Evolutionary conservation across 2,888 invertebrate genomes (phyloP).

Genomic region (Drosophila yooni): DNA sequence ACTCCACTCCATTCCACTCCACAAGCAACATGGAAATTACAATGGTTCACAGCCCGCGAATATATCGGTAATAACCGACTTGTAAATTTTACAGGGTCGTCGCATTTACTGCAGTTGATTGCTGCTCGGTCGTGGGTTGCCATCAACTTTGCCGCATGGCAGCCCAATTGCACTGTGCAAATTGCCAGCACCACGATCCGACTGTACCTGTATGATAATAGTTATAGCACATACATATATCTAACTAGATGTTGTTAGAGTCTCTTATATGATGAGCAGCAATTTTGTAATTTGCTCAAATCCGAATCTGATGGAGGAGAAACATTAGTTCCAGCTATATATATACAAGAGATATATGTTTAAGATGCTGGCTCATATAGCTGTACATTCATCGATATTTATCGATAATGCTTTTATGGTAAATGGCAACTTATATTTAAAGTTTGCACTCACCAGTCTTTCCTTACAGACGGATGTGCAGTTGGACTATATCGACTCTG

Average conservation of each 20-base stretch:
- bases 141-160: slow-evolving; percentile 25
- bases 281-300: not conserved
- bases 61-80: slow-evolving; percentile 80
- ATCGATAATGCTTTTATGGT: not conserved
- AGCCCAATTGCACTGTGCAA: slow-evolving; percentile 45
- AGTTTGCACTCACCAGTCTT: too few species aligned
- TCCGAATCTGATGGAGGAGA: not conserved
- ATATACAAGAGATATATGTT: not conserved
- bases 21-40: slow-evolving; percentile 74
- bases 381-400: not conserved
- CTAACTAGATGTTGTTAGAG: not conserved
- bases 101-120: slow-evolving; percentile 8
- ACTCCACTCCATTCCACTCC: not conserved
- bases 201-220: slow-evolving; percentile 8
- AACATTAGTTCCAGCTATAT: not conserved
- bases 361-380: not conserved
- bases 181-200: slow-evolving; percentile 47
- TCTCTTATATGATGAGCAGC: not conserved
- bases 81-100: slow-evolving; percentile 59
- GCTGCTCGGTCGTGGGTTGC: slow-evolving; percentile 45
- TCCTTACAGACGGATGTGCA: rapidly evolving
- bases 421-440: too few species aligned
- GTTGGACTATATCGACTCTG: not conserved
- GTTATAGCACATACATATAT: not conserved
- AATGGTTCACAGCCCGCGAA: slow-evolving; percentile 70